Percentiles rank a stretch among this genome's conserved stretches.
Evolutionary conservation across 2,888 invertebrate species (phyloP).

Genomic region (Archaeoteleia sp.): DNA sequence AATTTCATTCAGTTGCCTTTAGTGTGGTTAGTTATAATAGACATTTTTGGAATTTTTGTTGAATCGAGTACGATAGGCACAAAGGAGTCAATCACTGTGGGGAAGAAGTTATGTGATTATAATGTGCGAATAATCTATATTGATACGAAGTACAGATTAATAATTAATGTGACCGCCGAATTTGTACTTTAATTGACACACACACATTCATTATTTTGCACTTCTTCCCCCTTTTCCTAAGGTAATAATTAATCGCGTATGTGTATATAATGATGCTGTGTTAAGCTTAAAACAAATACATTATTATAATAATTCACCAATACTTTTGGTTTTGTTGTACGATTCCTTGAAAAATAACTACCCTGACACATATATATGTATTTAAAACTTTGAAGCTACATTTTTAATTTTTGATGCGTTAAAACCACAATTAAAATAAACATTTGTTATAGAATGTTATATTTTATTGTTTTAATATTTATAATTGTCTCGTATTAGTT

Average conservation of each 20-base stretch:
- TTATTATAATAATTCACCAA: slow-evolving; percentile 44
- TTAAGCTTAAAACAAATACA: slow-evolving; percentile 49
- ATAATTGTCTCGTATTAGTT: too few species aligned
- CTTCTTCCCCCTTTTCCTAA: slow-evolving; percentile 11
- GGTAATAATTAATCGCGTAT: slow-evolving; percentile 48
- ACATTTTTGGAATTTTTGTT: too few species aligned
- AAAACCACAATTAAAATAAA: neutral
- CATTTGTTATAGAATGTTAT: slow-evolving; percentile 13
- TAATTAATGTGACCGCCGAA: too few species aligned
- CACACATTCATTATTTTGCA: neutral
- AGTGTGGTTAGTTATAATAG: too few species aligned
- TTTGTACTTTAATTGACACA: slow-evolving; percentile 26
- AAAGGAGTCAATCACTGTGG: slow-evolving; percentile 14
- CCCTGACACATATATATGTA: slow-evolving; percentile 10
- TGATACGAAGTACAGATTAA: slow-evolving; percentile 1
- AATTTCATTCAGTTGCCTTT: too few species aligned
- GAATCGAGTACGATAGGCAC: slow-evolving; percentile 8
- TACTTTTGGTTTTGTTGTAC: slow-evolving; percentile 30
- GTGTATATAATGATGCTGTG: slow-evolving; percentile 52
- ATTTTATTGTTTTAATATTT: too few species aligned
- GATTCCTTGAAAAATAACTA: slow-evolving; percentile 15
- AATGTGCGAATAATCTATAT: slow-evolving; percentile 11
- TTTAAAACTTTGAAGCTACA: neutral
- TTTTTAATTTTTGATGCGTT: neutral
- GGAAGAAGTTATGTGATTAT: slow-evolving; percentile 18